A percentile compares a stretch with the other conserved stretches of the same genome.
phyloP scores from a whole-genome alignment of 2,888 invertebrate genomes.

The Allolobophora icterica region DNA sequence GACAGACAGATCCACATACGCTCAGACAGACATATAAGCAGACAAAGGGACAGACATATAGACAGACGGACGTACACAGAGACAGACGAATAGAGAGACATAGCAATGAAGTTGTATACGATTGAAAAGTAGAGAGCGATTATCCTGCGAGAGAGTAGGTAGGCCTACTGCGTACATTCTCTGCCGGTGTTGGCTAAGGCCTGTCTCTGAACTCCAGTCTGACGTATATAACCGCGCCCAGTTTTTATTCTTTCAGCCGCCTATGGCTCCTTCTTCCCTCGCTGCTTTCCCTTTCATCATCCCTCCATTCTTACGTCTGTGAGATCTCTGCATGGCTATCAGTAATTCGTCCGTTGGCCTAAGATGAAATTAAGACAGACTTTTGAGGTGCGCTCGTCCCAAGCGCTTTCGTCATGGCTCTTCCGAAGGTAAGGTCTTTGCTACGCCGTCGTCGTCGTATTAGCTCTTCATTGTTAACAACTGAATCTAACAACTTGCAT shows the following conservation, averaged over 20 bases:
- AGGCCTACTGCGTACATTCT: neutral
- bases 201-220: constrained; percentile 5
- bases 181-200: neutral
- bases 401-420: constrained; percentile 6
- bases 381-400: neutral
- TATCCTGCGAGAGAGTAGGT: neutral
- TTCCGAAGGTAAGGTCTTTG: constrained; percentile 1
- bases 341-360: neutral
- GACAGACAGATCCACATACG: no score
- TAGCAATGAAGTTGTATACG: neutral
- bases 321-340: constrained; percentile 19
- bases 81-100: neutral
- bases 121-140: constrained; percentile 7
- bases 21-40: no score
- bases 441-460: neutral
- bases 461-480: neutral
- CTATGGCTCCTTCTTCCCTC: constrained; percentile 9
- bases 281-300: neutral
- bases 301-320: constrained; percentile 12
- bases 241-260: constrained; percentile 12
- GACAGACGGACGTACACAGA: no score
- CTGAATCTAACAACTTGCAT: neutral
- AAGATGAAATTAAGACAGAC: neutral
- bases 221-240: constrained; percentile 17
- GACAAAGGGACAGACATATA: no score